Evolutionary conservation across 1,140 invertebrate species (phyloP), one percentile per base, ranked within the genome.

Genomic region (Protaetia brevitarsis): DNA sequence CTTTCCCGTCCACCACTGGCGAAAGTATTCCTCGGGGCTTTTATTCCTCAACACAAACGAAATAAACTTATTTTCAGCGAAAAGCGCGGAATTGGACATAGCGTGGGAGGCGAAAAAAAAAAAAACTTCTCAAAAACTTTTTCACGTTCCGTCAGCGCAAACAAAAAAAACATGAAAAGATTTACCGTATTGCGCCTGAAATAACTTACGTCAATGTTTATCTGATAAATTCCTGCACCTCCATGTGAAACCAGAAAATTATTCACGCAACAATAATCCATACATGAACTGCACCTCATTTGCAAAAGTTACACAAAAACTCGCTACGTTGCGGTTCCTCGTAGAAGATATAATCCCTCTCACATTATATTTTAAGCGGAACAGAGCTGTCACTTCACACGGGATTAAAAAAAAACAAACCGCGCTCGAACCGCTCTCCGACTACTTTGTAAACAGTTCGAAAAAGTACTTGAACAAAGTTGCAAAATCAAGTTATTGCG

Each of bases 1-100:
- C 41, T 11, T 51, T 23, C 26, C 19, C 41, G 5, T 23, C 11
- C 13, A 19, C 7, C 21, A 51, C 41, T 51, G 26, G 19, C 11
- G 13, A 51, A 51, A 23, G 41, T 26, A 51, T 51, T 51, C 41
- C 41, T 23, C 2, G n/a, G 41, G 26, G 21, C 19, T 19, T 51
- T 34, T 34, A 34, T 34, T 19, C 41, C 5, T 4, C 41, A 51
- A 19, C 41, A 19, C 41, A 51, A 51, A 51, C 41, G 16, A 51
- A 51, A 51, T 51, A 51, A 51, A 51, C 41, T 51, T 51, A 51
- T 51, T 51, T 51, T 51, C 19, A 19, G 5, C 41, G 19, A 16
- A 21, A 51, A 51, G 41, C 26, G 19, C 19, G 19, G 26, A 51
- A 51, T 51, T 51, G 41, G 41, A 23, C 41, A 19, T 19, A 19